Conservation (phyloP, 2,797 vertebrate genomes). For the Ptychobarbus kaznakovi region DNA sequence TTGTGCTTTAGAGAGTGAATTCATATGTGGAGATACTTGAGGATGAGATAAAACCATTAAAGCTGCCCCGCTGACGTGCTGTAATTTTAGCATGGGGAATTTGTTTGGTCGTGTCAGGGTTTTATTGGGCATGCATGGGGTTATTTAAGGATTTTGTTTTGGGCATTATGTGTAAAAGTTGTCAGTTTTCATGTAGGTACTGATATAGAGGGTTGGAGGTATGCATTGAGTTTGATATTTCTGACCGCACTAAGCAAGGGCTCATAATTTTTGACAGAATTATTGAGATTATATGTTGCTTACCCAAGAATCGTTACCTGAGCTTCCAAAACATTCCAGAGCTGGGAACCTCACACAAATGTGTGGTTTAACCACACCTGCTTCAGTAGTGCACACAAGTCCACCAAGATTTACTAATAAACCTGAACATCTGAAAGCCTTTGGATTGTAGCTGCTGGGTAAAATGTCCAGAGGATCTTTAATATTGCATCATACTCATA, state of each 20-base stretch:
- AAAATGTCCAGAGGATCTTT: background rate
- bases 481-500: background rate
- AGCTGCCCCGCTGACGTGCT: background rate
- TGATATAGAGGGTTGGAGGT: background rate
- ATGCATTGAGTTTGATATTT: background rate
- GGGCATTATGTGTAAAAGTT: background rate
- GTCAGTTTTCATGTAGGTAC: background rate
- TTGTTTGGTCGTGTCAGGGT: background rate
- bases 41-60: background rate
- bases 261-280: background rate
- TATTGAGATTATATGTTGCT: background rate
- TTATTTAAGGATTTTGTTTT: slow-evolving; percentile 7
- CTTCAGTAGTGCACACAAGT: background rate
- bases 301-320: background rate
- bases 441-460: background rate
- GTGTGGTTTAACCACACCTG: background rate
- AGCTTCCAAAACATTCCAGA: slow-evolving; percentile 30
- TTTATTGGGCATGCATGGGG: background rate
- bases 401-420: slow-evolving; percentile 24
- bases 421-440: slow-evolving; percentile 1
- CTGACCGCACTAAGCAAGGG: slow-evolving; percentile 2
- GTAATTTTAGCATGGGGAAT: background rate
- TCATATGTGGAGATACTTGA: slow-evolving; percentile 7
- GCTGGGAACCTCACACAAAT: background rate
- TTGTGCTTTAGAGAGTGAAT: background rate